Base-by-base conservation (phyloP, 2,888 invertebrate genomes). In the Cheilosia vernalis region DNA sequence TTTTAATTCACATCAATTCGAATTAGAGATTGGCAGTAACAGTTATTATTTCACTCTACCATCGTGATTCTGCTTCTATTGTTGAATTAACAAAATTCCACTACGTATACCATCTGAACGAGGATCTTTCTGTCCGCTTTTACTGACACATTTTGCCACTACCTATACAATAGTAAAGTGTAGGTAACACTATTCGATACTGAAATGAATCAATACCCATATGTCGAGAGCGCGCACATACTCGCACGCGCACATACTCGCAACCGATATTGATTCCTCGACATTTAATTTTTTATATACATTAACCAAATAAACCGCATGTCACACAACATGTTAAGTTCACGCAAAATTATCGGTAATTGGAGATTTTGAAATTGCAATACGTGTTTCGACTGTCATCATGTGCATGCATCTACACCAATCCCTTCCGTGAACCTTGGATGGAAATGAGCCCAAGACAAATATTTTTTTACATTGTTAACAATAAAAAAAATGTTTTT, bases 261-360 rank as follows among this genome's bases (percentile, higher is more conserved):
- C 24, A 42, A 27, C 6, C 13, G 61, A 44, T 44, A 61, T 60
- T 21, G 40, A 42, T 7, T 42, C 17, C 44, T 19, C 1, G 49
- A 21, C 49, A 49, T 21, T 49, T 21, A 7, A 13, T 19, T 44
- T 44, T 44, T 24, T 9, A 4, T 19, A 40, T 44, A 37, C 9
- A 58, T 70, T 49, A 21, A 10, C 47, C 17, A 9, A 47, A 19
- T 6, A 47, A 58, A 70, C 70, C 70, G 70, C 70, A 70, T 51
- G 60, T 60, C 70, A 19, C 10, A 60, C 58, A 60, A 60, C 24
- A 17, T 60, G 70, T 60, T 60, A 60, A 70, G 19, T 30, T 19
- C 27, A 27, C 49, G 33, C 40, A 47, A 24, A 49, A 24, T 27
- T 51, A 51, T 51, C 51, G 51, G 70, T 70, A 70, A 70, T 51